Evolutionary conservation across 2,797 vertebrate species (phyloP).

Genomic region (Zenarchopterus dispar): DNA sequence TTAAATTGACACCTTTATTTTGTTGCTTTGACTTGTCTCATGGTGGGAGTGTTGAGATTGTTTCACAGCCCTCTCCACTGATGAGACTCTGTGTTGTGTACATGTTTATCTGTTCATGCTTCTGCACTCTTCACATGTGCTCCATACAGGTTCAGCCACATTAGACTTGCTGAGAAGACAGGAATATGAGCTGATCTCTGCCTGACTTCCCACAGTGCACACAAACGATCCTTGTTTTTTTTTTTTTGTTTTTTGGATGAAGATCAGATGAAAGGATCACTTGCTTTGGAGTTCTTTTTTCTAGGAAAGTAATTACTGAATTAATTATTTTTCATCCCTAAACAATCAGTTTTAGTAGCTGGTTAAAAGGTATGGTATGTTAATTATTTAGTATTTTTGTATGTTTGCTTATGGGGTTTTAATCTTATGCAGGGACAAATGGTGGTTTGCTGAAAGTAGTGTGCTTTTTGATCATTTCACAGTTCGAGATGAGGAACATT

Average conservation of each 20-base stretch:
- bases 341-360: slow-evolving; percentile 26
- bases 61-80: slow-evolving; percentile 39
- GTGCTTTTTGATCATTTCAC: slow-evolving; percentile 23
- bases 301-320: slow-evolving; percentile 17
- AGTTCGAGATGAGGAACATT: slow-evolving; percentile 16
- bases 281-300: slow-evolving; percentile 7
- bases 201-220: slow-evolving; percentile 35
- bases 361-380: slow-evolving; percentile 27
- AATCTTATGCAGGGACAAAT: slow-evolving; percentile 13
- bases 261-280: slow-evolving; percentile 36
- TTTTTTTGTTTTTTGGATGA: slow-evolving; percentile 18
- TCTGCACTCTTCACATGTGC: slow-evolving; percentile 19
- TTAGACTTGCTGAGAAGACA: slow-evolving; percentile 49
- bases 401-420: neutral
- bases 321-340: slow-evolving; percentile 9
- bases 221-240: neutral
- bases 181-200: slow-evolving; percentile 25
- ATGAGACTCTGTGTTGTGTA: slow-evolving; percentile 19
- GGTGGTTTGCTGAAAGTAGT: slow-evolving; percentile 17
- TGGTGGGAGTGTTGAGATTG: slow-evolving; percentile 2
- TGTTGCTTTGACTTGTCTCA: slow-evolving; percentile 12
- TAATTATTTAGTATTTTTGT: slow-evolving; percentile 5
- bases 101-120: slow-evolving; percentile 25
- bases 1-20: neutral
- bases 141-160: slow-evolving; percentile 47